Base-by-base conservation (phyloP, 1,140 invertebrate genomes). In the Aphelinus atriplicis region DNA sequence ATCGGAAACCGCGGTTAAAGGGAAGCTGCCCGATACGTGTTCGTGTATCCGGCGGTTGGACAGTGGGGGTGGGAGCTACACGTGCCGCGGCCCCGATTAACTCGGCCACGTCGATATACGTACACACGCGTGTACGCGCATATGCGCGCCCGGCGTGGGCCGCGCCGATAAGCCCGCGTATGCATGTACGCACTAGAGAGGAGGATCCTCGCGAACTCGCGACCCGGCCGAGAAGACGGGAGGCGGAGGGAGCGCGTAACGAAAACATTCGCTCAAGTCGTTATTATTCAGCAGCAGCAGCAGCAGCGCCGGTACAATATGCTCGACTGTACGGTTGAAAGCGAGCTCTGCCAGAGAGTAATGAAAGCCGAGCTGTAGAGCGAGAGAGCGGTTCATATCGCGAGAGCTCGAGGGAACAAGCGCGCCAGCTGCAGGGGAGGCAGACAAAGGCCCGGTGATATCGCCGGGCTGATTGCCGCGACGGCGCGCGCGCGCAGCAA, bases 211-310 rank as follows among this genome's bases (percentile, higher is more conserved):
- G 26, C 26, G 26, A 26, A 26, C 26, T 26, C 0, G 26, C 26
- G 26, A 26, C 26, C 26, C 26, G 26, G 26, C 26, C 26, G 26
- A 48, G 43, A n/a, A 26, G 56, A 56, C 26, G 7, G 7, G 26
- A 4, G 2, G 42, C 5, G 45, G 6, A 46, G 7, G 48, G 50
- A 42, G 46, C 48, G 48, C 7, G n/a, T 51, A 72, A 58, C 65
- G 55, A 57, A 72, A 57, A 64, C 61, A 57, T 65, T 57, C 53
- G 62, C 62, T 58, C 71, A 43, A 58, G 53, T 72, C 71, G 43
- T 73, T 62, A 67, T 73, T 67, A 73, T 73, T 61, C 64, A 6
- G 55, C 26, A 26, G 26, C 26, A 6, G 55, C 26, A 26, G 26
- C 26, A 26, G 26, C 26, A 26, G 26, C 51, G 51, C 51, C 4